A percentile compares a stretch with the other conserved stretches of the same genome.
Conservation (phyloP, 2,113 vertebrate genomes). For the Thermophis baileyi region DNA sequence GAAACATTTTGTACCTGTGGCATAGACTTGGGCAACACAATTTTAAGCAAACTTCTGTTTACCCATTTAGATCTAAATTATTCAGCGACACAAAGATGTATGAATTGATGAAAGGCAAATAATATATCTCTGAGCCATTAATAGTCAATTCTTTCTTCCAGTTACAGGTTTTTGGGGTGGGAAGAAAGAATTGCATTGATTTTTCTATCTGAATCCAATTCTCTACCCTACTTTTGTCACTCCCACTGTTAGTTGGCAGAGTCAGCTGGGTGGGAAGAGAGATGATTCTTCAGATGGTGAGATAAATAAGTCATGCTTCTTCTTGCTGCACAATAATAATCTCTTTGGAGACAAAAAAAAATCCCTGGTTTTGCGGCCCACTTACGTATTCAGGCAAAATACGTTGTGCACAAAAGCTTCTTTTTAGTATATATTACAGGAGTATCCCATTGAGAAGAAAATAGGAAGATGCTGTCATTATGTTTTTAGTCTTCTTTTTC, state of each 20-base stretch:
- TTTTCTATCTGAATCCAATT: constrained; percentile 68
- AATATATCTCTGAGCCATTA: constrained; percentile 75
- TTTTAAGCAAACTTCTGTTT: constrained; percentile 69
- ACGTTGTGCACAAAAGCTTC: constrained; percentile 21
- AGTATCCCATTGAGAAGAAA: constrained; percentile 30
- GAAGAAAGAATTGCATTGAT: constrained; percentile 50
- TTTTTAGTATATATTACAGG: constrained; percentile 29
- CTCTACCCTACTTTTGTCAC: constrained; percentile 52
- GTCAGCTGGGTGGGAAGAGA: constrained; percentile 52
- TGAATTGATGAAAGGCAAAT: constrained; percentile 73
- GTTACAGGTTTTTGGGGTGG: constrained; percentile 18
- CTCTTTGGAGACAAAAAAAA: neutral
- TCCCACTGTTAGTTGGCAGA: constrained; percentile 57
- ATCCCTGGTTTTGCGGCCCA: neutral
- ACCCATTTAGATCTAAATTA: constrained; percentile 69
- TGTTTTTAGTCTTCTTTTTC: neutral
- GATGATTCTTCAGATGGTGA: constrained; percentile 37
- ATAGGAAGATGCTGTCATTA: constrained; percentile 25
- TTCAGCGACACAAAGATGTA: constrained; percentile 68
- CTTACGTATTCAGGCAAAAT: constrained; percentile 21
- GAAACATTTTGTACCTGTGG: constrained; percentile 78
- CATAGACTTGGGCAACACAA: constrained; percentile 74
- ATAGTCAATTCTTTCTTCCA: constrained; percentile 59
- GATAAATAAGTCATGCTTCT: constrained; percentile 18
- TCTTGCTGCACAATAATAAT: constrained; percentile 16